Percentiles rank a stretch among this genome's conserved stretches.
phyloP scores from a whole-genome alignment of 2,888 invertebrate species.

The Dryomyza anilis region DNA sequence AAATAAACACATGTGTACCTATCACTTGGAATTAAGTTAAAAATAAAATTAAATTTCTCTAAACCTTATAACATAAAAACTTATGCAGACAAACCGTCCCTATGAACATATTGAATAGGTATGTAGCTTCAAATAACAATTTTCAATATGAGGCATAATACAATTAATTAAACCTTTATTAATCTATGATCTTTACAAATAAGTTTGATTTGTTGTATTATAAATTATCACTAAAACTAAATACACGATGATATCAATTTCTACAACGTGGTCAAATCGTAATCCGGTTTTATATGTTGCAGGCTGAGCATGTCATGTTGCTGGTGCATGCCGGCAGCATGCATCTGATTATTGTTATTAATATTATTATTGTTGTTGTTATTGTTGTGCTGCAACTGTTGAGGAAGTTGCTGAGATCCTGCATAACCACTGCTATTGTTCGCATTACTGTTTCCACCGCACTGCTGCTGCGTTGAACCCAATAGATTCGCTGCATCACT shows the following conservation, averaged over 20 bases:
- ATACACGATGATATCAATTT: slow-evolving; percentile 36
- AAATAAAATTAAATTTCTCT: too few relatives aligned
- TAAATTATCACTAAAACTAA: slow-evolving; percentile 6
- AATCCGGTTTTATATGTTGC: slow-evolving; percentile 80
- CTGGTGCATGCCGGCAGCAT: slow-evolving; percentile 32
- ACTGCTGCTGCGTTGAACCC: slow-evolving; percentile 55
- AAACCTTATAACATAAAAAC: too few relatives aligned
- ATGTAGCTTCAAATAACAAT: neutral
- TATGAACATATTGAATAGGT: neutral
- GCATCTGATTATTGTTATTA: slow-evolving; percentile 40
- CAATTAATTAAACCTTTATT: too few relatives aligned
- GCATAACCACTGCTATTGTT: slow-evolving; percentile 52
- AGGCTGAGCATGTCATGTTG: slow-evolving; percentile 57
- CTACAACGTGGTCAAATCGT: slow-evolving; percentile 82
- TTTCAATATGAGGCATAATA: neutral
- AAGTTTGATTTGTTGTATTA: neutral
- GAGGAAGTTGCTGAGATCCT: slow-evolving; percentile 47
- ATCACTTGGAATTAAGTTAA: neutral
- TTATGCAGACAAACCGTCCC: too few relatives aligned
- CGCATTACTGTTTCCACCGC: slow-evolving; percentile 59
- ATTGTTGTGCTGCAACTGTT: slow-evolving; percentile 31
- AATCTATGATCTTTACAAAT: neutral
- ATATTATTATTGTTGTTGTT: slow-evolving; percentile 42
- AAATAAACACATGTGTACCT: too few relatives aligned
- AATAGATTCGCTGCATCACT: slow-evolving; percentile 50